Evolutionary conservation across 2,113 vertebrate genomes (phyloP).

Genomic region (Ibidorhyncha struthersii): DNA sequence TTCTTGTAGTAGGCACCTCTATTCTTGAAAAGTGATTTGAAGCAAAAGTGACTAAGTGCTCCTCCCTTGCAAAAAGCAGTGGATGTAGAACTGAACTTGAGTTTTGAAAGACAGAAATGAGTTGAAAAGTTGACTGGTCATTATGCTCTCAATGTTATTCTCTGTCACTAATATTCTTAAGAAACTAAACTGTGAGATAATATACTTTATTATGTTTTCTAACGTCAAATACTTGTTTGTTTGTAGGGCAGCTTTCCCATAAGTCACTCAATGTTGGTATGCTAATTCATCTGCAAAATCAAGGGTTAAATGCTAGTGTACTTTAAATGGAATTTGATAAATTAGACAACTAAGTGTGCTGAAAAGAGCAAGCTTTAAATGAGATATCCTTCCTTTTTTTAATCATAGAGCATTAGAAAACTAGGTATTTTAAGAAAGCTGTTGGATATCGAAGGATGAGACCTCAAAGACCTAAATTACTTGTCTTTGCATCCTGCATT

Average conservation of each 20-base stretch:
- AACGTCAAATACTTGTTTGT: background rate
- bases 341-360: background rate
- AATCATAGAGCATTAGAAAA: background rate
- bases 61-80: background rate
- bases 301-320: background rate
- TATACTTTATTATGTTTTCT: background rate
- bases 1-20: background rate
- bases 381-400: background rate
- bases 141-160: background rate
- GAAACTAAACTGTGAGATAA: background rate
- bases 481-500: background rate
- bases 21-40: background rate
- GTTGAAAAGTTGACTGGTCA: background rate
- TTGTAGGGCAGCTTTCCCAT: background rate
- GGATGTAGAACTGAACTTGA: background rate
- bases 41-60: background rate
- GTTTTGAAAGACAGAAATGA: background rate
- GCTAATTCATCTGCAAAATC: background rate
- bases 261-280: background rate
- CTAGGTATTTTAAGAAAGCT: background rate
- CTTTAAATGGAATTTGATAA: constrained; percentile 3
- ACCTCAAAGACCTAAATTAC: background rate
- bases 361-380: background rate
- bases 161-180: background rate
- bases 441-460: background rate